phyloP scores from a whole-genome alignment of 1,140 invertebrate species.

The Kradibia gibbosae region DNA sequence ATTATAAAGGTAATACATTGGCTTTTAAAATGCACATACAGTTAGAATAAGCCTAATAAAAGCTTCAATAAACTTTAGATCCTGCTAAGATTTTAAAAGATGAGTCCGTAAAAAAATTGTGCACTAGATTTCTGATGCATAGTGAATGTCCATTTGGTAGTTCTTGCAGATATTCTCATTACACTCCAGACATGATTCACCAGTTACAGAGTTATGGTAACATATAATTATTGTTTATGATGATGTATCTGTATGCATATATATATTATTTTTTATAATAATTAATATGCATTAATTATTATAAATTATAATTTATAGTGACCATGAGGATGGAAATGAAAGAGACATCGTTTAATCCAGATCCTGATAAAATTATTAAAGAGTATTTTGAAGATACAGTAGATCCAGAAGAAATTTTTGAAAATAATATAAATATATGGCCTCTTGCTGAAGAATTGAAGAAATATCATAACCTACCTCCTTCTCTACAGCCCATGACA shows the following conservation, averaged over 20 bases:
- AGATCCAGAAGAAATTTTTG: constrained; percentile 42
- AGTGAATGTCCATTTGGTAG: constrained; percentile 77
- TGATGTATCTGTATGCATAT: not conserved
- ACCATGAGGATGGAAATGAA: constrained; percentile 51
- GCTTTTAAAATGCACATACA: not conserved
- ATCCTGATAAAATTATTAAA: constrained; percentile 57
- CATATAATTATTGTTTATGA: not conserved
- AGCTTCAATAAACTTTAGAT: constrained; percentile 67
- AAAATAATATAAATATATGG: constrained; percentile 38
- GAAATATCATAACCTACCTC: constrained; percentile 73
- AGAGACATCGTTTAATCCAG: constrained; percentile 46
- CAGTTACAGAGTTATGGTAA: constrained; percentile 74
- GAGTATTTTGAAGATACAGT: constrained; percentile 60
- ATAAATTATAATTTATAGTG: constrained; percentile 54
- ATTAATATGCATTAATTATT: not conserved
- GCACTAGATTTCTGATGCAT: constrained; percentile 72
- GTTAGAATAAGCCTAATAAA: not conserved
- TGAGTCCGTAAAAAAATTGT: constrained; percentile 76
- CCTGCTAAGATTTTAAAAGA: constrained; percentile 75
- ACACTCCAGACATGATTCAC: constrained; percentile 74
- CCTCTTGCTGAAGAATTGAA: constrained; percentile 71
- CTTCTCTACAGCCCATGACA: constrained; percentile 75
- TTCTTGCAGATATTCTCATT: constrained; percentile 79
- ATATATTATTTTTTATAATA: constrained; percentile 4
- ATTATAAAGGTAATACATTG: constrained; percentile 75